Conservation (phyloP, 2,113 vertebrate species). For the Callorhinus ursinus region DNA sequence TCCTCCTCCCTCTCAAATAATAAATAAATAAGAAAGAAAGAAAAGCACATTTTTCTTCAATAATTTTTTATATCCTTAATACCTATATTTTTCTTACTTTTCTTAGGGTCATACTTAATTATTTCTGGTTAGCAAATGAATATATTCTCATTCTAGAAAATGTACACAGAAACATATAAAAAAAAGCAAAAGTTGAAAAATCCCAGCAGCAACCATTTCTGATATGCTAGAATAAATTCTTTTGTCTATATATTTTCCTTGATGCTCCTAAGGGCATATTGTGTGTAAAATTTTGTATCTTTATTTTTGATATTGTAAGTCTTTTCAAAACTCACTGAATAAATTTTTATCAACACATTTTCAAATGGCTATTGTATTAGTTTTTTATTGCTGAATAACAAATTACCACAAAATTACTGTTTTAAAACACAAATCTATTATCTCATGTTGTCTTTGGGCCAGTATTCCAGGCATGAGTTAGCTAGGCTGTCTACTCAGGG, state of each 20-base stretch:
- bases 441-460: background rate
- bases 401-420: background rate
- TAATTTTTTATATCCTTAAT: slow-evolving; percentile 1
- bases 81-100: background rate
- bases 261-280: background rate
- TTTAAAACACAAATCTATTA: background rate
- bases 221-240: background rate
- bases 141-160: background rate
- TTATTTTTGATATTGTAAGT: background rate
- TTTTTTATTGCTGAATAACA: background rate
- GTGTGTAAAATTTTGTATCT: background rate
- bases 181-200: background rate
- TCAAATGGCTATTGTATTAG: background rate
- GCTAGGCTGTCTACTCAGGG: background rate
- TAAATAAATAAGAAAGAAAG: background rate
- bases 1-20: background rate
- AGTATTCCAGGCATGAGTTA: background rate
- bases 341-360: background rate
- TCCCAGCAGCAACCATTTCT: background rate
- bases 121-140: background rate
- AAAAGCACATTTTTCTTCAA: background rate
- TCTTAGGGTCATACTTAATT: background rate
- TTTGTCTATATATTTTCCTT: background rate
- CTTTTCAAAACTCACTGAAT: background rate
- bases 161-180: background rate